Percentiles rank a stretch among this genome's conserved stretches.
Conservation (phyloP, 2,888 invertebrate species). For the Calliopum simillimum region DNA sequence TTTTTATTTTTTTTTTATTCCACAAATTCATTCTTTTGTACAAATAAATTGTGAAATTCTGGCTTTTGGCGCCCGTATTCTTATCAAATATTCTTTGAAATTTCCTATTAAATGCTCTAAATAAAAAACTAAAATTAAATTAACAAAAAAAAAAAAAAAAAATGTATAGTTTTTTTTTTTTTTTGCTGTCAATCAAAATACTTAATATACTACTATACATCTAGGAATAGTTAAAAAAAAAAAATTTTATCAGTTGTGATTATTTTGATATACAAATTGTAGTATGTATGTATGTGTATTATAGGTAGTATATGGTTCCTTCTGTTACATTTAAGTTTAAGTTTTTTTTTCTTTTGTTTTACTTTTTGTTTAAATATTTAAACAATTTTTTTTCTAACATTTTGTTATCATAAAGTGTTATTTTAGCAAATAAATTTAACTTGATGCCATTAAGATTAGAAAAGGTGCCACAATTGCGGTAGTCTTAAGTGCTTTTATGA, state of each 20-base stretch:
- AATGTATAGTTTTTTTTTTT: background rate
- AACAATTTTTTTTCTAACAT: background rate
- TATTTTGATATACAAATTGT: too few species aligned
- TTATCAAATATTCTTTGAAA: slow-evolving; percentile 16
- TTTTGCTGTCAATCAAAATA: slow-evolving; percentile 5
- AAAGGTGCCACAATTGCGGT: too few species aligned
- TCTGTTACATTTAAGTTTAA: background rate
- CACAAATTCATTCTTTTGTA: background rate
- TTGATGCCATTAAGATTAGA: too few species aligned
- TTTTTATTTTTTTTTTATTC: too few species aligned
- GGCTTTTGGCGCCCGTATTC: slow-evolving; percentile 24
- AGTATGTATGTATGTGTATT: background rate
- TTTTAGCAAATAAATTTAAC: slow-evolving; percentile 13
- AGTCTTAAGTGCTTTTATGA: too few species aligned
- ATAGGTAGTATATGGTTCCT: too few species aligned
- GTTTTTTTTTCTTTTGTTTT: background rate
- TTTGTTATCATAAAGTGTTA: slow-evolving; percentile 9
- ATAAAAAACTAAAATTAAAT: background rate
- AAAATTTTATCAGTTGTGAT: slow-evolving; percentile 18
- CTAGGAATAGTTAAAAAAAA: slow-evolving; percentile 3
- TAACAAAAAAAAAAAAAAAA: background rate
- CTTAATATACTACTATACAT: background rate
- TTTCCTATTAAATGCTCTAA: background rate
- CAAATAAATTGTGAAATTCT: slow-evolving; percentile 9
- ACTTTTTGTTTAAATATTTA: background rate